Conservation (phyloP, 2,888 invertebrate species). For the Pristionchus entomophagus region DNA sequence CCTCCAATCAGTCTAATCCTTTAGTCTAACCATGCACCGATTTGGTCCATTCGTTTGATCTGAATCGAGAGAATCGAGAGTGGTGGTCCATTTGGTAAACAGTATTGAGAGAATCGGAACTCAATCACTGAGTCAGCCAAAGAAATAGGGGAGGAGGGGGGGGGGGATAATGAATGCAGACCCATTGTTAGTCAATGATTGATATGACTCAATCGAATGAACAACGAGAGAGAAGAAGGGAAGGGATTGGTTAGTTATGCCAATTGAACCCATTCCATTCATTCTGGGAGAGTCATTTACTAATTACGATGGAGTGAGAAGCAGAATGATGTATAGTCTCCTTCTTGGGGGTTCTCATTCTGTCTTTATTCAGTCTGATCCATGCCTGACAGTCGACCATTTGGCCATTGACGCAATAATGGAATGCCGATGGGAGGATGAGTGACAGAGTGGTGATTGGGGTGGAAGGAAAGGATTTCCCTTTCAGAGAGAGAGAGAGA, state of each 20-base stretch:
- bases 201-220: conserved; percentile 40
- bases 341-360: not conserved
- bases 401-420: not conserved
- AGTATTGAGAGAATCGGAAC: conserved; percentile 23
- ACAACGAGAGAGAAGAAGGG: not conserved
- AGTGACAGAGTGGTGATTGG: conserved; percentile 25
- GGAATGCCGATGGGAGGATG: conserved; percentile 7
- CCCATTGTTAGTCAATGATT: conserved; percentile 21
- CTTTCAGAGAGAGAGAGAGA: too few species aligned
- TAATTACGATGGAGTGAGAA: not conserved
- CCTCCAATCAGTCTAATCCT: conserved; percentile 27
- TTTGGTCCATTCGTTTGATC: not conserved
- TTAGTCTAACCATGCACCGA: conserved; percentile 20
- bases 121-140: not conserved
- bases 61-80: not conserved
- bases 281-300: not conserved
- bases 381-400: not conserved
- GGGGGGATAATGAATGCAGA: conserved; percentile 10
- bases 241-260: conserved; percentile 20
- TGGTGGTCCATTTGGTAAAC: not conserved
- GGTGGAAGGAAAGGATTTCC: not conserved
- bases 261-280: conserved; percentile 7
- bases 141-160: not conserved
- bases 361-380: not conserved
- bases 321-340: not conserved